Conservation (phyloP, 2,797 vertebrate species). For the Rhodeus uyekii region DNA sequence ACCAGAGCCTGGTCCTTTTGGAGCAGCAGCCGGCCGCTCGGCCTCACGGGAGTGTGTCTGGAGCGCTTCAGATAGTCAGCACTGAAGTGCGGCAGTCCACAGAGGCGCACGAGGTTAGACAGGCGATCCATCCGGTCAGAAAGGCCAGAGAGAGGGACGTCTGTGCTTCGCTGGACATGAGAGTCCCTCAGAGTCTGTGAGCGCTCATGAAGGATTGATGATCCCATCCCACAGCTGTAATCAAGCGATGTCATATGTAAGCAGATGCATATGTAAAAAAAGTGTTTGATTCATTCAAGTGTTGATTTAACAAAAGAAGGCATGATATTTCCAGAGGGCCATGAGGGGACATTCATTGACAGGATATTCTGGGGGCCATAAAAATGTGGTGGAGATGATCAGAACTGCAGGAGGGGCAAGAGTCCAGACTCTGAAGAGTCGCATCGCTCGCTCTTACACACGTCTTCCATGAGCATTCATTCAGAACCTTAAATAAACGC, state of each 20-base stretch:
- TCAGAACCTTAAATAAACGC: neutral
- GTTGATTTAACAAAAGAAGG: too few relatives aligned
- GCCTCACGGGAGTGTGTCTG: constrained; percentile 39
- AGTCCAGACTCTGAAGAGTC: too few relatives aligned
- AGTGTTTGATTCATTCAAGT: too few relatives aligned
- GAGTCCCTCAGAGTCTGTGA: neutral
- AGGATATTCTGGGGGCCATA: too few relatives aligned
- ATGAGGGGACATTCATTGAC: too few relatives aligned
- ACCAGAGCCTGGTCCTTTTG: constrained; percentile 63
- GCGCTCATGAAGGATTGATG: neutral
- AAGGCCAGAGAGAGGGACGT: neutral
- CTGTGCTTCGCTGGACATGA: neutral
- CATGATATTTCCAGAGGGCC: too few relatives aligned
- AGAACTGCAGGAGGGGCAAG: too few relatives aligned
- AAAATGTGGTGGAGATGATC: too few relatives aligned
- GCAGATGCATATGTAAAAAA: too few relatives aligned
- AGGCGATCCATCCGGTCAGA: neutral
- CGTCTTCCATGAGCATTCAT: neutral
- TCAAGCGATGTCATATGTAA: too few relatives aligned
- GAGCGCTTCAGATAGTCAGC: neutral
- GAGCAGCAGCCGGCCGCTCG: constrained; percentile 40
- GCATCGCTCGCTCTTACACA: too few relatives aligned
- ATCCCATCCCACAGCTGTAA: neutral
- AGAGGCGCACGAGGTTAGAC: neutral
- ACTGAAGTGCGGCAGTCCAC: neutral